A percentile compares a stretch with the other conserved stretches of the same genome.
Conservation (phyloP, 2,113 vertebrate species). For the Ramphastos sulfuratus region DNA sequence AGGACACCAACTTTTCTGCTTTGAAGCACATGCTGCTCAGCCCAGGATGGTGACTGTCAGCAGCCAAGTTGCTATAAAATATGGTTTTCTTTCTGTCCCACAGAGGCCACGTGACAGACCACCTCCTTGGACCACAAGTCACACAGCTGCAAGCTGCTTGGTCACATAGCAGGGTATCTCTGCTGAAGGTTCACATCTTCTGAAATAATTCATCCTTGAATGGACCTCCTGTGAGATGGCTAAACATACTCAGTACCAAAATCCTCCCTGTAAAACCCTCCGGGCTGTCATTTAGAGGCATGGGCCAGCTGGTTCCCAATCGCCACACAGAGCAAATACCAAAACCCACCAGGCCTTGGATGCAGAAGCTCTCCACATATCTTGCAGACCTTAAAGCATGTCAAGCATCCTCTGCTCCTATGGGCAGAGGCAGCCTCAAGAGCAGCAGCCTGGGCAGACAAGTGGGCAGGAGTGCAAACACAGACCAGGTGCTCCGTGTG, state of each 20-base stretch:
- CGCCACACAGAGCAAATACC: not conserved
- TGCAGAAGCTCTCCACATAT: not conserved
- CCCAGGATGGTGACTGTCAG: not conserved
- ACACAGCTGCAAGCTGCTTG: not conserved
- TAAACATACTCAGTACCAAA: accelerated
- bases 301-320: not conserved
- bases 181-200: not conserved
- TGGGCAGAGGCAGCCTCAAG: accelerated
- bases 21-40: not conserved
- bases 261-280: not conserved
- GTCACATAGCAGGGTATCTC: not conserved
- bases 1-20: not conserved
- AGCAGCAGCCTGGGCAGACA: not conserved
- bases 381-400: not conserved
- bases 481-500: not conserved
- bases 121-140: not conserved
- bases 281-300: not conserved
- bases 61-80: not conserved
- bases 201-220: not conserved
- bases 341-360: not conserved
- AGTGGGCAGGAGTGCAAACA: not conserved
- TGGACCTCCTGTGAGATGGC: not conserved
- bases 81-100: not conserved
- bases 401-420: not conserved
- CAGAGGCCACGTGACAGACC: not conserved